Evolutionary conservation across 2,888 invertebrate species (phyloP).

Genomic region (Stenodema calcarata): DNA sequence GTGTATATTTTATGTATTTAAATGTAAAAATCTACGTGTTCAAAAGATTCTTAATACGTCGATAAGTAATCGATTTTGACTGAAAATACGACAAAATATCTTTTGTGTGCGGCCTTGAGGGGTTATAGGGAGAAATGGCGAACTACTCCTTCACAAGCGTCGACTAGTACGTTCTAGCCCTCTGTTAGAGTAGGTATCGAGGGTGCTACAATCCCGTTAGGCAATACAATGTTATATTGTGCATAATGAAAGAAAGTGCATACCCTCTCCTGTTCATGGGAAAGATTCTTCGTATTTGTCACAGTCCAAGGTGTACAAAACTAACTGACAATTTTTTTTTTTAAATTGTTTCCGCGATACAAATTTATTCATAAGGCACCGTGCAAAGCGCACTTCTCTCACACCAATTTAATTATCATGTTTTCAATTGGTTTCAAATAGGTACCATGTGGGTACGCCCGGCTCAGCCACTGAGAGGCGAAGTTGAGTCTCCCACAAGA

Average conservation of each 20-base stretch:
- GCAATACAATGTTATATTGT: neutral
- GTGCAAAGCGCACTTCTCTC: neutral
- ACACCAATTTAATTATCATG: neutral
- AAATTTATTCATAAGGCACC: neutral
- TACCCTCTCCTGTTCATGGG: neutral
- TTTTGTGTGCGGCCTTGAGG: too few relatives aligned
- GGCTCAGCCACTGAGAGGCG: too few relatives aligned
- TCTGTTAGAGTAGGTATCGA: neutral
- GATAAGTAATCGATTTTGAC: too few relatives aligned
- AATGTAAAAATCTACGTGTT: too few relatives aligned
- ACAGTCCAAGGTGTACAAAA: neutral
- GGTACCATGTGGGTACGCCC: too few relatives aligned
- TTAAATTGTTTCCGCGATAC: neutral
- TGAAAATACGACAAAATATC: too few relatives aligned
- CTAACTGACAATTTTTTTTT: neutral
- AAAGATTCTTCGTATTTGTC: neutral
- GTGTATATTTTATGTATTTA: too few relatives aligned
- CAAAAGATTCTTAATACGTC: too few relatives aligned
- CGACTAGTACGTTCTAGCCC: neutral
- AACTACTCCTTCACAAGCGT: neutral
- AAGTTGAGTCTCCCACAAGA: too few relatives aligned
- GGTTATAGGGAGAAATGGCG: too few relatives aligned
- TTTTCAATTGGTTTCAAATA: too few relatives aligned
- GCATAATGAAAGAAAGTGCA: neutral
- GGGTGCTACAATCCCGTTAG: neutral